phyloP scores from a whole-genome alignment of 2,888 invertebrate genomes.

The Drosophila rellima region DNA sequence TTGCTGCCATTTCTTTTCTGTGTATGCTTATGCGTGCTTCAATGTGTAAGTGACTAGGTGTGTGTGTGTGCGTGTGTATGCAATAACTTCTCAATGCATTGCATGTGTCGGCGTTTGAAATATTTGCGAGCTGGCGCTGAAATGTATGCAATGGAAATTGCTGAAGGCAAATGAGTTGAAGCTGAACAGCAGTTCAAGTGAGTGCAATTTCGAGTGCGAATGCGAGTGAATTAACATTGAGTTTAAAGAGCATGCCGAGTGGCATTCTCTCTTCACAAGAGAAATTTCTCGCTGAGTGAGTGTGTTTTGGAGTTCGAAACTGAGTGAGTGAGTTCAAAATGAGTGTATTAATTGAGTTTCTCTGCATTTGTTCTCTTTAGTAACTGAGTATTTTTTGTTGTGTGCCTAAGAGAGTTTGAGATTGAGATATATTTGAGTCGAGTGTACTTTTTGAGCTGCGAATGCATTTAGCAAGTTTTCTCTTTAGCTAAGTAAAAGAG shows the following conservation, averaged over 20 bases:
- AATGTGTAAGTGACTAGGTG: constrained; percentile 11
- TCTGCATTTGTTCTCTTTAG: not conserved
- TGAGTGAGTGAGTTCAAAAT: not conserved
- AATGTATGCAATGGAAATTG: constrained; percentile 40
- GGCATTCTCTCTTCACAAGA: not conserved
- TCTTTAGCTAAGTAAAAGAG: not conserved
- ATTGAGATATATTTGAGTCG: not conserved
- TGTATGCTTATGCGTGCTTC: constrained; percentile 14
- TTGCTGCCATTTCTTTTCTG: constrained; percentile 58
- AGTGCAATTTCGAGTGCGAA: not conserved
- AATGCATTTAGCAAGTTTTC: not conserved
- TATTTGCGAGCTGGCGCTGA: constrained; percentile 54
- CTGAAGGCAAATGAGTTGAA: not conserved
- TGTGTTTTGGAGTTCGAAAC: not conserved
- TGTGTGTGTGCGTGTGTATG: constrained; percentile 14
- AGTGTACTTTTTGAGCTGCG: not conserved
- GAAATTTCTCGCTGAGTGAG: not conserved
- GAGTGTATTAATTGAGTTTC: not conserved
- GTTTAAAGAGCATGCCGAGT: constrained; percentile 6
- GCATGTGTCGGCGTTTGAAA: constrained; percentile 43
- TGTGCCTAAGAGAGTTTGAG: not conserved
- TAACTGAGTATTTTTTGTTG: not conserved
- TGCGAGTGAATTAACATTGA: not conserved
- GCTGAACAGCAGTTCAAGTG: not conserved
- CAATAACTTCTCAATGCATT: constrained; percentile 60